Base-by-base conservation (phyloP, 2,888 invertebrate genomes). In the Catocala nupta region DNA sequence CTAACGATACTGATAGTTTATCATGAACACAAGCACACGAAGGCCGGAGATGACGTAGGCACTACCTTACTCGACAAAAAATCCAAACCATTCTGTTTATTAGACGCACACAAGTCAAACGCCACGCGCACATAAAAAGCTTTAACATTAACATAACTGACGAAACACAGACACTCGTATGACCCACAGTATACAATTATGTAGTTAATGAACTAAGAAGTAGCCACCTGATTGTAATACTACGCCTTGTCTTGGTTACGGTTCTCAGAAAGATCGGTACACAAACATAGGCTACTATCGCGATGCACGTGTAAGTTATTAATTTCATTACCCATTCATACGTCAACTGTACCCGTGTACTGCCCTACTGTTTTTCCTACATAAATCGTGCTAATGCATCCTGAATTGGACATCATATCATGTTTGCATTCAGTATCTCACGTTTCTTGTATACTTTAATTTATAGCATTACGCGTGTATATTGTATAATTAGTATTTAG, bases 301-400 rank as follows among this genome's bases (percentile, higher is more conserved):
- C 52, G 25, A 25, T 54, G 47, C 81, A 80, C 79, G 77, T 78
- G 81, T 68, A 71, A 68, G 59, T 71, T 63, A 71, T 74, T 77
- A 72, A 77, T 68, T 25, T 65, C 62, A 71, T 70, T 73, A 59
- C 16, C 73, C 77, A 77, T 78, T 78, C 75, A 77, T 68, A 59
- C 53, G 51, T 63, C 65, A 62, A 66, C 49, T 34, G 56, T 44
- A 55, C 45, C 43, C 61, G 50, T 59, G 58, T 43, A 54, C 55
- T 58, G 53, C 25, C 51, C 33, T 71, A 65, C 68, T 76, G 65
- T 64, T 73, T 71, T 75, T 68, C 70, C 63, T 64, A 62, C 62
- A 71, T 70, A 73, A 71, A 70, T 76, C 70, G 52, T 78, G 57
- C 36, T 39, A 43, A 61, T 57, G 58, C 57, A 68, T 75, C 63